Conservation (phyloP, 1,140 invertebrate genomes). For the Diplogasteroides magnus region DNA sequence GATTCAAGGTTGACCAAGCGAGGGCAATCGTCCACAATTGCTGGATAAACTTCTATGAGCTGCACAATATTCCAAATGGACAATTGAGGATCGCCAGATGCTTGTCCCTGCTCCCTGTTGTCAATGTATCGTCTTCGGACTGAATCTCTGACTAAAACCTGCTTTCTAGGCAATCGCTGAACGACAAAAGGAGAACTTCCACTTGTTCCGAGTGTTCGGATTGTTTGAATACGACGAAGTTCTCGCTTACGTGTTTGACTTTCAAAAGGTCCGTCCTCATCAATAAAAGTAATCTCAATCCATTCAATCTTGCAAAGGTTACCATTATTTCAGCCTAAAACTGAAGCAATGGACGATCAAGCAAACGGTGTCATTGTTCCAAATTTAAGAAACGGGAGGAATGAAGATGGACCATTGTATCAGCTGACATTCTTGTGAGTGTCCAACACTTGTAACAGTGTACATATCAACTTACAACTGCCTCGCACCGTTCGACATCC, state of each 20-base stretch:
- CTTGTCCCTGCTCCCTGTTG: not conserved
- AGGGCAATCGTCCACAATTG: not conserved
- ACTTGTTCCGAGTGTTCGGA: not conserved
- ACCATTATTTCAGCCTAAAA: no score
- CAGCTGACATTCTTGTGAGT: no score
- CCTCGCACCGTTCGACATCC: no score
- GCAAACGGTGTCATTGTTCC: no score
- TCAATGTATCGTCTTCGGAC: not conserved
- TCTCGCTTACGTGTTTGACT: not conserved
- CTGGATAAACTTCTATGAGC: not conserved
- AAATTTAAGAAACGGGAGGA: no score
- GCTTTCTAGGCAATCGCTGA: not conserved
- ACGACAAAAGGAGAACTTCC: not conserved
- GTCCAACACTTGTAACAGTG: no score
- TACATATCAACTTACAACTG: no score
- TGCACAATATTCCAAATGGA: not conserved
- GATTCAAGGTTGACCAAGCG: not conserved
- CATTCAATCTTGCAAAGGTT: no score
- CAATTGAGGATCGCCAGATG: not conserved
- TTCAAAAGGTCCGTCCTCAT: no score
- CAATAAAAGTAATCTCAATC: no score
- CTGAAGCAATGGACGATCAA: no score
- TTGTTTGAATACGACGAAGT: not conserved
- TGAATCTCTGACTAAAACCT: not conserved
- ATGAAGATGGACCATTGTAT: no score